Base-by-base conservation (phyloP, 2,888 invertebrate genomes). In the Netelia fuscicornis region DNA sequence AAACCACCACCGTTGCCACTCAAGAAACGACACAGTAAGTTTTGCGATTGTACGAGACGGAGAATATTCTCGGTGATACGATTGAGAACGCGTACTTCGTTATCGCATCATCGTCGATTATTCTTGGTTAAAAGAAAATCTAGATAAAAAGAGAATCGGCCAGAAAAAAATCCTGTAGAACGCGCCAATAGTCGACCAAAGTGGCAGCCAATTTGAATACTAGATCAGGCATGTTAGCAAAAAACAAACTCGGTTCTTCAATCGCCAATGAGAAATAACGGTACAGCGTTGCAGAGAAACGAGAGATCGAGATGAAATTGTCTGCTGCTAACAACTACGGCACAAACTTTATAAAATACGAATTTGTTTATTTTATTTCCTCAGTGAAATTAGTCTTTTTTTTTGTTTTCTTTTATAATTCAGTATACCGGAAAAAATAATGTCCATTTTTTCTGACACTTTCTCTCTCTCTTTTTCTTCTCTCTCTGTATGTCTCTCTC, bases 1-100 rank as follows among this genome's bases (percentile, higher is more conserved):
- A 95, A 96, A 92, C 97, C 98, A 86, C 98, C 98, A 86, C 98
- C 98, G 71, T 94, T 98, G 87, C 98, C 98, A 60, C 96, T 97
- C 65, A 98, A 98, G 95, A 98, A 98, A 94, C 97, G 97, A 94
- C 97, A 98, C 95, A 98, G 98, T 98, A 96, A 97, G 98, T 97
- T 94, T 91, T 82, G 84, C 84, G n/a, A 80, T 77, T 25, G 84
- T 86, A 52, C 25, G 8, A 37, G 37, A 62, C 48, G 64, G 48
- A 82, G 56, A 74, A 74, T 71, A 64, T 77, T 56, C 44, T 56
- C 68, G 37, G 52, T 67, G 83, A 80, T 75, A 37, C 25, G 60
- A 23, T 65, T 10, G 17, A 72, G 13, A 62, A 70, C 2, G 54
- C 75, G 48, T 25, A n/a, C 25, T 76, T 82, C 75, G 23, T 67